Evolutionary conservation across 2,113 vertebrate genomes (phyloP).

Genomic region (chimpanzee (Pan troglodytes)): NHGRI_mPanTro3-v2.1_pri NC_072409.2:43373001-43373500

Average conservation of each 20-base stretch:
- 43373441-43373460: not conserved
- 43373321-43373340: not conserved
- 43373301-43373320: not conserved
- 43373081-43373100: not conserved
- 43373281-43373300: not conserved
- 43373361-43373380: not conserved
- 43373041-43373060: not conserved
- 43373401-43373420: not conserved
- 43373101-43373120: not conserved
- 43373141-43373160: not conserved
- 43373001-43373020: not conserved
- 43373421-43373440: not conserved
- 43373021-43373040: not conserved
- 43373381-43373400: not conserved
- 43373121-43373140: not conserved
- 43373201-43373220: not conserved
- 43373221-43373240: slow-evolving; percentile 7
- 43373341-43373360: slow-evolving; percentile 1
- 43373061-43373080: not conserved
- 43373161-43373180: not conserved
- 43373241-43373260: not conserved
- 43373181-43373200: not conserved
- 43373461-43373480: not conserved
- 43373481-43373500: not conserved
- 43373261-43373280: too few species aligned